Percentiles rank a stretch among this genome's conserved stretches.
Conservation (phyloP, 2,797 vertebrate genomes). For the Apogon hyalosoma region DNA sequence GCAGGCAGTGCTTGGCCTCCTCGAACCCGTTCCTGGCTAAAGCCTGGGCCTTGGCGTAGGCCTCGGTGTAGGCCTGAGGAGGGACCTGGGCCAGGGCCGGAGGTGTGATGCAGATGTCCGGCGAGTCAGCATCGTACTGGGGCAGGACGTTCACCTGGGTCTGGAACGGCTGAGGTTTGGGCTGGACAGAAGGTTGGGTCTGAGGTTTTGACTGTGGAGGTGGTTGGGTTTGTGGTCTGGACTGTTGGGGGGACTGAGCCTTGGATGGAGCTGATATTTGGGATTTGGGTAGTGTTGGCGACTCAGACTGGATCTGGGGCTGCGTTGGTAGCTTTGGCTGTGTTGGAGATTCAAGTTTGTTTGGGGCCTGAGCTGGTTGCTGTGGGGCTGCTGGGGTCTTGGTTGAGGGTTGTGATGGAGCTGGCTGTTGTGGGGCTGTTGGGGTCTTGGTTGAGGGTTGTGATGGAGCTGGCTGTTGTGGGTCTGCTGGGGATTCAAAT, state of each 20-base stretch:
- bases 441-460: neutral
- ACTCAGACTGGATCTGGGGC: slow-evolving; percentile 3
- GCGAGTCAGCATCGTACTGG: slow-evolving; percentile 59
- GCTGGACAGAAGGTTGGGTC: slow-evolving; percentile 31
- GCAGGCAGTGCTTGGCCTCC: slow-evolving; percentile 88
- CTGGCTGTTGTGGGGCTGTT: slow-evolving; percentile 1
- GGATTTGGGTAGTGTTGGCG: slow-evolving; percentile 1
- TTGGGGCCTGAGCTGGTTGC: neutral
- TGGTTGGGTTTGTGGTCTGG: slow-evolving; percentile 33
- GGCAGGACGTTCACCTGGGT: slow-evolving; percentile 47
- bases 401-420: neutral
- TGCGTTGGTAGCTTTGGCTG: slow-evolving; percentile 9
- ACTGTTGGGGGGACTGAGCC: slow-evolving; percentile 25
- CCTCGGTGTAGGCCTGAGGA: slow-evolving; percentile 81
- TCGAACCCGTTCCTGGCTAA: slow-evolving; percentile 87
- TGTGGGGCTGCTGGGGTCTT: slow-evolving; percentile 7
- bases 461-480: slow-evolving; percentile 1
- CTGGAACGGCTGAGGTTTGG: slow-evolving; percentile 48
- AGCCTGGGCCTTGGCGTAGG: slow-evolving; percentile 79
- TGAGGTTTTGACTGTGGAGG: slow-evolving; percentile 27
- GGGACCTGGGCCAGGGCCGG: slow-evolving; percentile 74
- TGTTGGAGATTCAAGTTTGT: slow-evolving; percentile 11
- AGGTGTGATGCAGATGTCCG: slow-evolving; percentile 63
- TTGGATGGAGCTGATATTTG: slow-evolving; percentile 15
- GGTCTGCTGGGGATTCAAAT: neutral